A percentile compares a stretch with the other conserved stretches of the same genome.
These are phyloP conservation scores for Archilochus colubris DNA, from an alignment of 2,113 vertebrate genomes.

Conservation along the genomic window DNA sequence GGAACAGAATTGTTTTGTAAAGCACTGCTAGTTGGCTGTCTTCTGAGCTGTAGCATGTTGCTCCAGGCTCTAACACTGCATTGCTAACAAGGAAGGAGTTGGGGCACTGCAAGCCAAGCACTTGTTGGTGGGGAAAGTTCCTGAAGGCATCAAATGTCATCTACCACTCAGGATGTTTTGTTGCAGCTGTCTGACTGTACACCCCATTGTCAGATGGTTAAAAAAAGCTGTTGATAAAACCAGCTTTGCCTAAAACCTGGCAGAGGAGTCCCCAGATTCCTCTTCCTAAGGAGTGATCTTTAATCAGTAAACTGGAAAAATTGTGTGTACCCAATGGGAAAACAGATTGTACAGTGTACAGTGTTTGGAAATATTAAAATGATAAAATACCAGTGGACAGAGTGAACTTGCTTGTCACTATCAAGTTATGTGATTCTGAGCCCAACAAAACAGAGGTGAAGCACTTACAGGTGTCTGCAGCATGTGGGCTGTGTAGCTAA, in stretches of 20 bases:
- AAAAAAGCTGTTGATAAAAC: neutral
- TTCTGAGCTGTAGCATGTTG: constrained; percentile 23
- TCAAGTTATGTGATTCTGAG: constrained; percentile 33
- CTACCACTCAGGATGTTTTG: neutral
- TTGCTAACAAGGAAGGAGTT: constrained; percentile 57
- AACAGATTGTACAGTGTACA: constrained; percentile 56
- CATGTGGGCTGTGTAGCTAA: neutral
- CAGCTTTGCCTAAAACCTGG: constrained; percentile 6
- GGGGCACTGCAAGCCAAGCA: neutral
- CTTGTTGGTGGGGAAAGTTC: neutral
- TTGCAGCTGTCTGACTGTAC: neutral
- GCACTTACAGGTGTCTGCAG: constrained; percentile 7
- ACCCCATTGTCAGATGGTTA: neutral
- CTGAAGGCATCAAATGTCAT: constrained; percentile 14
- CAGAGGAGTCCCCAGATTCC: neutral
- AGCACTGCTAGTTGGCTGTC: constrained; percentile 36
- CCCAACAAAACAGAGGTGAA: constrained; percentile 11
- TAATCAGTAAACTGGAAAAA: constrained; percentile 73
- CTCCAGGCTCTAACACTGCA: constrained; percentile 24
- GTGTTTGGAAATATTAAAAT: constrained; percentile 70
- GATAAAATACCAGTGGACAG: constrained; percentile 61
- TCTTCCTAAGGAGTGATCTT: constrained; percentile 48
- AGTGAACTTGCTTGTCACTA: constrained; percentile 21
- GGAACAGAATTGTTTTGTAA: constrained; percentile 56
- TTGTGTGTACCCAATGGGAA: constrained; percentile 46